Evolutionary conservation across 2,888 invertebrate genomes (phyloP).

Genomic region (Hypolimnas misippus): DNA sequence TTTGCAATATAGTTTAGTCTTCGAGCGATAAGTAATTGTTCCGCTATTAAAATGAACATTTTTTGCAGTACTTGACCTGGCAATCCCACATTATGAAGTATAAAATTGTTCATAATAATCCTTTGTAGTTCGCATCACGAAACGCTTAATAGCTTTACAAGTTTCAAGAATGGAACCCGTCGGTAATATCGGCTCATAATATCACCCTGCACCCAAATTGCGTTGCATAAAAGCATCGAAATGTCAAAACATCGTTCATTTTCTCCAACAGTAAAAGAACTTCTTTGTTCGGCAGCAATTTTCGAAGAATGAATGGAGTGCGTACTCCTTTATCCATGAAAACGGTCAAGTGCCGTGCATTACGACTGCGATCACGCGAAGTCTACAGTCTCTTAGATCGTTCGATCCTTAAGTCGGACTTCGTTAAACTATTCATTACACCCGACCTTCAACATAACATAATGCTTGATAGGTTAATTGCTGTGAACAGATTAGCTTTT

Average conservation of each 20-base stretch:
- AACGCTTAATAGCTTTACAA: conserved; percentile 18
- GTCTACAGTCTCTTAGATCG: conserved; percentile 24
- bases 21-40: conserved; percentile 5
- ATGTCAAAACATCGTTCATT: conserved; percentile 64
- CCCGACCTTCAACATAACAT: conserved; percentile 76
- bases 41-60: not conserved
- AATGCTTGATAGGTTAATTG: conserved; percentile 81
- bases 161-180: conserved; percentile 34
- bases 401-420: conserved; percentile 30
- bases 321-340: conserved; percentile 51
- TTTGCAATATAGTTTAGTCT: conserved; percentile 12
- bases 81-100: conserved; percentile 1
- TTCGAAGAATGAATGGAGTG: conserved; percentile 52
- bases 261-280: conserved; percentile 49
- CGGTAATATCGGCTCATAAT: conserved; percentile 58
- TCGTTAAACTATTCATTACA: conserved; percentile 61
- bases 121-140: conserved; percentile 28
- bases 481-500: conserved; percentile 76
- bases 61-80: not conserved
- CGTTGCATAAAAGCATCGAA: conserved; percentile 56
- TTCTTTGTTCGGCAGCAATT: conserved; percentile 65
- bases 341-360: conserved; percentile 23
- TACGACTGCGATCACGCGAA: conserved; percentile 52
- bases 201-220: conserved; percentile 57
- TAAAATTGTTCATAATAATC: conserved; percentile 16